A percentile compares a stretch with the other conserved stretches of the same genome.
Conservation (phyloP, 35 echinoderm and acorn worm species). For the Apostichopus japonicus region DNA sequence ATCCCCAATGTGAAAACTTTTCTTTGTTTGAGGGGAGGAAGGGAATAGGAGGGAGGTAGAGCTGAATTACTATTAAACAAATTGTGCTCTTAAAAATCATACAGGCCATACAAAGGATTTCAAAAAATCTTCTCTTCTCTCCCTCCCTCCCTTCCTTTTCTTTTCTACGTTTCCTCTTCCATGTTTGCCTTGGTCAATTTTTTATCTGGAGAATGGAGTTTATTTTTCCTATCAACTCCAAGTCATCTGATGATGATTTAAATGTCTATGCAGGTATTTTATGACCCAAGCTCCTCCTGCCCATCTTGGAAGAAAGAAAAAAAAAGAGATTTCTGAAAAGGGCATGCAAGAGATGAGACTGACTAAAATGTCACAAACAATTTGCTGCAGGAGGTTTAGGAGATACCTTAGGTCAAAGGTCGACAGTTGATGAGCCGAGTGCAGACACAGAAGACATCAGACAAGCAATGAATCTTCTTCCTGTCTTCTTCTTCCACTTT, state of each 20-base stretch:
- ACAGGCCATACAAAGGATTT: background rate
- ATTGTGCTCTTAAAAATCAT: too few relatives aligned
- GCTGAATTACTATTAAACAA: too few relatives aligned
- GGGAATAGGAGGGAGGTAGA: too few relatives aligned
- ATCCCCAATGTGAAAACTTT: too few relatives aligned
- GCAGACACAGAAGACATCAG: background rate
- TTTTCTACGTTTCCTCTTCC: background rate
- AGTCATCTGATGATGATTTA: slow-evolving; percentile 18
- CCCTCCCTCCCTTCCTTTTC: background rate
- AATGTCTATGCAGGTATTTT: background rate
- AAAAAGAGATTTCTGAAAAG: background rate
- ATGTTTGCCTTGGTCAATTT: background rate
- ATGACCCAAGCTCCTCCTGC: background rate
- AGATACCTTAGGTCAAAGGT: background rate
- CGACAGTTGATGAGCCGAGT: slow-evolving; percentile 10
- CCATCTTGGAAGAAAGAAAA: background rate
- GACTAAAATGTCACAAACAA: background rate
- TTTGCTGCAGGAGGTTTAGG: background rate
- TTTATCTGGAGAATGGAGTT: background rate
- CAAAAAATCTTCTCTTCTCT: background rate
- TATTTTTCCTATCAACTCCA: slow-evolving; percentile 20
- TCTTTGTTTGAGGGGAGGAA: too few relatives aligned
- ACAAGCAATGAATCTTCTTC: slow-evolving; percentile 12
- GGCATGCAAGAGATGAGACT: background rate
- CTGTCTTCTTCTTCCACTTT: background rate